Conservation (phyloP, 1,140 invertebrate genomes). For the Phocides pigmalion region DNA sequence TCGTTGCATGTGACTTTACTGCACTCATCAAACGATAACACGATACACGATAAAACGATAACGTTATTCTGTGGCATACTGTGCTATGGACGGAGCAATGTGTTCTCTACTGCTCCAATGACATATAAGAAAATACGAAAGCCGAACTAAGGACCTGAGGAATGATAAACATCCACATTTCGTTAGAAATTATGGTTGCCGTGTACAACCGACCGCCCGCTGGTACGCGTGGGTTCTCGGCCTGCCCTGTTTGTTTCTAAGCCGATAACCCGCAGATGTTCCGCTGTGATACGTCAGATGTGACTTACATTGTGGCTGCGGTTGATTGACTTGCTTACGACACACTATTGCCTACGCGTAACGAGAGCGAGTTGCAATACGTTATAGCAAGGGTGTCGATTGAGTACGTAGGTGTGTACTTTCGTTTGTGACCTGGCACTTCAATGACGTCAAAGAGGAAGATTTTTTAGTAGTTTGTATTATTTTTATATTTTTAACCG, state of each 20-base stretch:
- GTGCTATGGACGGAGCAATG: no score
- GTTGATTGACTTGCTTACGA: conserved; percentile 3
- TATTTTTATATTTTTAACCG: not conserved
- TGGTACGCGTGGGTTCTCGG: not conserved
- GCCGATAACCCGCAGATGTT: conserved; percentile 3
- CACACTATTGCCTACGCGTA: not conserved
- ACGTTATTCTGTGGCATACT: no score
- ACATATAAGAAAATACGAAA: no score
- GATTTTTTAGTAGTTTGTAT: not conserved
- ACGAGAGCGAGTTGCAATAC: not conserved
- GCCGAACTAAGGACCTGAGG: no score
- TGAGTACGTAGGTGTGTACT: not conserved
- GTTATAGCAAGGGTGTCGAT: not conserved
- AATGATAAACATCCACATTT: not conserved
- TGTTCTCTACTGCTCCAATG: no score
- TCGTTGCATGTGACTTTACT: no score
- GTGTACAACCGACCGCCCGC: not conserved
- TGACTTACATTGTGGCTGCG: conserved; percentile 4
- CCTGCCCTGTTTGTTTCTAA: conserved; percentile 3
- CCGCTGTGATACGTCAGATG: not conserved
- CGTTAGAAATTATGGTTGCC: not conserved
- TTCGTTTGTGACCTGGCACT: not conserved
- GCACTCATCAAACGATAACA: no score
- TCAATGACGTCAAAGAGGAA: no score
- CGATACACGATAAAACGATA: no score